Evolutionary conservation across 2,888 invertebrate genomes (phyloP).

Genomic region (Xestia c-nigrum): DNA sequence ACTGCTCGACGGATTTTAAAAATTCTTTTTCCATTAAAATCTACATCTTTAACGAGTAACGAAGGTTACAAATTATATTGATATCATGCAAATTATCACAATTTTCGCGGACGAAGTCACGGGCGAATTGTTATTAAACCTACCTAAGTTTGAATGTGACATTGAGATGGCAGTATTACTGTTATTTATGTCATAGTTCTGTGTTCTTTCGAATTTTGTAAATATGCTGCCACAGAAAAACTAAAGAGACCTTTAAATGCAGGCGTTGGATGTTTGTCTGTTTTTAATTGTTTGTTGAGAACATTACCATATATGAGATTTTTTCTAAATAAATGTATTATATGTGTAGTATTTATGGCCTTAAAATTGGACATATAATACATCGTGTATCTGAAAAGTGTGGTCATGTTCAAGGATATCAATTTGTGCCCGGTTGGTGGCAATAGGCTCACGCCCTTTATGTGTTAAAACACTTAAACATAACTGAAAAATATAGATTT

Average conservation of each 20-base stretch:
- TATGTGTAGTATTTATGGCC: no score
- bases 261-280: background rate
- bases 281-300: background rate
- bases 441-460: background rate
- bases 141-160: background rate
- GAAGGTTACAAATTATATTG: no score
- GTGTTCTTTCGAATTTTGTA: background rate
- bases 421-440: no score
- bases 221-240: slow-evolving; percentile 1
- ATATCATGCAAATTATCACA: no score
- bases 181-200: background rate
- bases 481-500: background rate
- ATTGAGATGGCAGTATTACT: background rate
- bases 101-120: no score
- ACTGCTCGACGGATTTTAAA: no score
- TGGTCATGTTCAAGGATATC: no score
- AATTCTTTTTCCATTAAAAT: no score
- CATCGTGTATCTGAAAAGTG: background rate
- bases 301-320: background rate
- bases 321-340: no score
- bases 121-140: background rate
- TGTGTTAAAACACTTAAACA: background rate
- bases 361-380: background rate
- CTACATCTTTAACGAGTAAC: no score
- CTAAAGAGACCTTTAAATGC: slow-evolving; percentile 3